Evolutionary conservation across 2,113 vertebrate genomes (phyloP).

Genomic region (Butorides virescens): DNA sequence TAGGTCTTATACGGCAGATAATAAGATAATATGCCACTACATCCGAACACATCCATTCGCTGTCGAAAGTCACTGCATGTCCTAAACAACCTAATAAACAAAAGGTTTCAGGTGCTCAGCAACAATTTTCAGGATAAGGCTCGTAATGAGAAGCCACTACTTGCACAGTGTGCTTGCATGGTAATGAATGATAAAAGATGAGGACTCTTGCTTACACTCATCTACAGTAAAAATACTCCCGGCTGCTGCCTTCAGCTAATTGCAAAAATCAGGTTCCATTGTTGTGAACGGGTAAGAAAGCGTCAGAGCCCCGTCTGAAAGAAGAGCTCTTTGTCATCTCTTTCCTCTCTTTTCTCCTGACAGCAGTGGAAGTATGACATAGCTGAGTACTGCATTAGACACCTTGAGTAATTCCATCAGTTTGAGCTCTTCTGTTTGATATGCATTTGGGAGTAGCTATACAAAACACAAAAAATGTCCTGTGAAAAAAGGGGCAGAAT

Average conservation of each 20-base stretch:
- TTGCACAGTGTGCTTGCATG: fast-evolving
- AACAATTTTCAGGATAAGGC: not conserved
- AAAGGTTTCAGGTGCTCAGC: not conserved
- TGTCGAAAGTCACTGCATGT: not conserved
- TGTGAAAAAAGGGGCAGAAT: not conserved
- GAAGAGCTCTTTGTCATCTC: not conserved
- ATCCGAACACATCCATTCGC: not conserved
- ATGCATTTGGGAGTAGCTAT: not conserved
- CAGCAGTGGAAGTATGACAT: not conserved
- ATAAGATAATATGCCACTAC: not conserved
- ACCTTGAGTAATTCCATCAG: not conserved
- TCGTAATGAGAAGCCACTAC: not conserved
- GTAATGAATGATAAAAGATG: not conserved
- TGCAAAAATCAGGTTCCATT: not conserved
- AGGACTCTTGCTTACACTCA: not conserved
- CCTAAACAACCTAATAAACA: not conserved
- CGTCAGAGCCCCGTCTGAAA: not conserved
- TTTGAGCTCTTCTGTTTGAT: not conserved
- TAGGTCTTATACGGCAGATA: not conserved
- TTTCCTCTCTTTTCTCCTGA: not conserved
- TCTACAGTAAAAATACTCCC: not conserved
- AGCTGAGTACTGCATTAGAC: not conserved
- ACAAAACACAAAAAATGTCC: not conserved
- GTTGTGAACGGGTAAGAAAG: not conserved
- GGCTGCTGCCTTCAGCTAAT: not conserved